Evolutionary conservation across 2,797 vertebrate genomes (phyloP).

Genomic region (Enteromius treurensis): DNA sequence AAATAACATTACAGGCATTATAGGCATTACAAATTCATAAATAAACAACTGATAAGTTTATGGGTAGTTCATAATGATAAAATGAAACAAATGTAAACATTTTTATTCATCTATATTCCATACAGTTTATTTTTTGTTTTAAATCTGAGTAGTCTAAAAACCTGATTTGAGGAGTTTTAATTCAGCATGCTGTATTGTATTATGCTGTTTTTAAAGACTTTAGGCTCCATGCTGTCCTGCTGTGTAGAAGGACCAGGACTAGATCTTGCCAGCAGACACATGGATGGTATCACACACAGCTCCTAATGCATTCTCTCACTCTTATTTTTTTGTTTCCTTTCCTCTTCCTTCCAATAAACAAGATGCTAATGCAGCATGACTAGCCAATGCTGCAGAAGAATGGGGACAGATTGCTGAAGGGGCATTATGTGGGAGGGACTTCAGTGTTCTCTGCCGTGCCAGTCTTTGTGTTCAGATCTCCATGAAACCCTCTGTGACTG

Average conservation of each 20-base stretch:
- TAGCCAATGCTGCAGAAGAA: constrained; percentile 33
- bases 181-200: background rate
- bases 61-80: background rate
- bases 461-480: constrained; percentile 40
- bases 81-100: background rate
- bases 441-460: constrained; percentile 23
- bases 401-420: constrained; percentile 41
- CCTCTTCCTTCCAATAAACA: background rate
- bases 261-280: constrained; percentile 12
- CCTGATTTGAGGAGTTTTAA: background rate
- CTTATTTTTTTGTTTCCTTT: constrained; percentile 1
- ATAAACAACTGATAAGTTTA: background rate
- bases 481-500: constrained; percentile 22
- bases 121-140: background rate
- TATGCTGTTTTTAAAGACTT: background rate
- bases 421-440: constrained; percentile 32
- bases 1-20: background rate
- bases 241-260: background rate
- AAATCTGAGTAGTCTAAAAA: background rate
- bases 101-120: too few species aligned
- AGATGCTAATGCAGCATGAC: constrained; percentile 26
- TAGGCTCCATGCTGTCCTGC: background rate
- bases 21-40: background rate
- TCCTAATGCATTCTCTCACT: background rate
- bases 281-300: background rate